A percentile compares a stretch with the other conserved stretches of the same genome.
These are phyloP conservation scores for Philopotamus ludificatus DNA, from an alignment of 1,140 invertebrate genomes.

Conservation along the genomic window DNA sequence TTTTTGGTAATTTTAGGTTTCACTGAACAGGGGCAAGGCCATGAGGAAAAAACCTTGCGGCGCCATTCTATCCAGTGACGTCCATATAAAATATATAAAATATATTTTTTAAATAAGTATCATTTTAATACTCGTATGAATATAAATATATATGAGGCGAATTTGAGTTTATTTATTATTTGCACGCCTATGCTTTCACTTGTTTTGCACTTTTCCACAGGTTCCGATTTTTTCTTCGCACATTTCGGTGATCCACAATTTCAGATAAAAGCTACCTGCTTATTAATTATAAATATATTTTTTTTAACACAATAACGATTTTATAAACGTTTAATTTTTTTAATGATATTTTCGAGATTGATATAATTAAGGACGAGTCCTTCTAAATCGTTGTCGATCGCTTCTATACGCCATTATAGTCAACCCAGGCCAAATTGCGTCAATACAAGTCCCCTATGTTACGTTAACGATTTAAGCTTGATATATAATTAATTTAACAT, in stretches of 20 bases:
- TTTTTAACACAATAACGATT: conserved; percentile 1
- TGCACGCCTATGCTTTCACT: background rate
- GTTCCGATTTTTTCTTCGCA: conserved; percentile 5
- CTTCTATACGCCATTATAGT: too few relatives aligned
- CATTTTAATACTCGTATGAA: background rate
- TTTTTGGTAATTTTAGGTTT: conserved; percentile 21
- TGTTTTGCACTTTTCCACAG: conserved; percentile 7
- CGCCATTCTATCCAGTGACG: conserved; percentile 13
- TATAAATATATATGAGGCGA: background rate
- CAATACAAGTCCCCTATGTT: conserved; percentile 2
- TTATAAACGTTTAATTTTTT: too few relatives aligned
- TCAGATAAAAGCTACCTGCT: conserved; percentile 30
- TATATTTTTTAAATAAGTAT: background rate
- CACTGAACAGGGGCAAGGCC: conserved; percentile 29
- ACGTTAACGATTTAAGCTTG: conserved; percentile 10
- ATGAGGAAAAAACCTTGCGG: conserved; percentile 19
- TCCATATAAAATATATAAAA: background rate
- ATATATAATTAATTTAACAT: conserved; percentile 38
- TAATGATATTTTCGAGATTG: too few relatives aligned
- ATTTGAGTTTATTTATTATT: background rate
- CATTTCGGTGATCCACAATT: conserved; percentile 10
- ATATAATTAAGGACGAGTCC: too few relatives aligned
- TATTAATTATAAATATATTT: conserved; percentile 38
- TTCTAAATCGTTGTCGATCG: too few relatives aligned
- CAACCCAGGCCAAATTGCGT: too few relatives aligned